Evolutionary conservation across 2,113 vertebrate genomes (phyloP).

Genomic region (Elaphurus davidianus): DNA sequence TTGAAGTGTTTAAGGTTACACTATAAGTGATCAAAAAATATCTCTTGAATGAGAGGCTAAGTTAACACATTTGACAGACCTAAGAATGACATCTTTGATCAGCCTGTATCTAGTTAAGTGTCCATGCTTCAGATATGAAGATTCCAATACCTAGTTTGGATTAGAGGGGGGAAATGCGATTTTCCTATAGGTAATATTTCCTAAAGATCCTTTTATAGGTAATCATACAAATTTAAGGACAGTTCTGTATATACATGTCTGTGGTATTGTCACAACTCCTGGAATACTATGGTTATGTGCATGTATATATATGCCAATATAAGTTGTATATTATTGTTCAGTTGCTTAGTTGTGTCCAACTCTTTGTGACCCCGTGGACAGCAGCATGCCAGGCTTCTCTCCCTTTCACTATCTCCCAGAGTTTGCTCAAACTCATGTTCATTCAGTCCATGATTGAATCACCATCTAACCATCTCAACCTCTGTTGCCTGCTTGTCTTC

Average conservation of each 20-base stretch:
- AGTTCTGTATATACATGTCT: background rate
- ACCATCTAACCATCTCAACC: background rate
- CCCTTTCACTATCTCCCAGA: background rate
- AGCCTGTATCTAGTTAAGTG: background rate
- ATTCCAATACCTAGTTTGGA: background rate
- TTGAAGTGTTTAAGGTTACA: slow-evolving; percentile 62
- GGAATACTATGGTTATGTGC: background rate
- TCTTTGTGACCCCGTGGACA: background rate
- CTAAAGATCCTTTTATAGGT: background rate
- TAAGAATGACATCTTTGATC: background rate
- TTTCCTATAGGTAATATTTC: background rate
- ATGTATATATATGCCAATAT: background rate
- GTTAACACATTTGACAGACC: background rate
- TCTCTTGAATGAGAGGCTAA: slow-evolving; percentile 50
- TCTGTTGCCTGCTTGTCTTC: background rate
- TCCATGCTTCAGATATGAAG: background rate
- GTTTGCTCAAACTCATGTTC: background rate
- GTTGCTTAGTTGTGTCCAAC: background rate
- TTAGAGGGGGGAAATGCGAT: background rate
- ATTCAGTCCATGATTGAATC: background rate
- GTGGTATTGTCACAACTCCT: background rate
- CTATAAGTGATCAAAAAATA: slow-evolving; percentile 64
- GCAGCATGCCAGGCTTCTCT: background rate
- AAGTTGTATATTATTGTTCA: background rate
- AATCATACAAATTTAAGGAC: background rate